Conservation (phyloP, 2,113 vertebrate genomes). For the Coturnix japonica region DNA sequence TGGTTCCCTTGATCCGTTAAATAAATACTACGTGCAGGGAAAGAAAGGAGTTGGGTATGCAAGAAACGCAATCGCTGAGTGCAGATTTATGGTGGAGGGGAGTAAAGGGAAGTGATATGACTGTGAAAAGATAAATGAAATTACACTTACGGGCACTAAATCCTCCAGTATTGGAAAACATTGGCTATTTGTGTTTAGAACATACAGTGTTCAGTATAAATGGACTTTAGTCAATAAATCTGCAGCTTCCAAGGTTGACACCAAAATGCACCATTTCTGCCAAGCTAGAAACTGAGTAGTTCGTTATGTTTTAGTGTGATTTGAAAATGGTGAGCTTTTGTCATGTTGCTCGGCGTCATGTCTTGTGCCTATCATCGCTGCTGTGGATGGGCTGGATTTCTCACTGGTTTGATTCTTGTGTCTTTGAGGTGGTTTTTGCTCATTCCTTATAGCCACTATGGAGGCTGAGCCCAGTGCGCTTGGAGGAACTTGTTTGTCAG, state of each 20-base stretch:
- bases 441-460: not conserved
- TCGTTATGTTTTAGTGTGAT: not conserved
- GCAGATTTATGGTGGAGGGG: constrained; percentile 74
- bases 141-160: constrained; percentile 62
- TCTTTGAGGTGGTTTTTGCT: rapidly evolving
- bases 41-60: constrained; percentile 64
- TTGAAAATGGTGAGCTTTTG: not conserved
- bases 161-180: constrained; percentile 59
- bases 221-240: not conserved
- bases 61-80: constrained; percentile 37
- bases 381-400: not conserved
- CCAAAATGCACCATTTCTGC: not conserved
- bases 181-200: constrained; percentile 66
- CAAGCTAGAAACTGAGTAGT: not conserved
- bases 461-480: not conserved
- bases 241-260: not conserved
- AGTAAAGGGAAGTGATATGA: constrained; percentile 76
- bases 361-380: not conserved
- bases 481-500: not conserved
- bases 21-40: constrained; percentile 74
- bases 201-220: constrained; percentile 16
- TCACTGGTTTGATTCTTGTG: no score
- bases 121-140: constrained; percentile 75
- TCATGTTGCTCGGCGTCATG: not conserved
- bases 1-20: constrained; percentile 78